phyloP scores from a whole-genome alignment of 2,888 invertebrate species.

The Linnaemya tessellans region DNA sequence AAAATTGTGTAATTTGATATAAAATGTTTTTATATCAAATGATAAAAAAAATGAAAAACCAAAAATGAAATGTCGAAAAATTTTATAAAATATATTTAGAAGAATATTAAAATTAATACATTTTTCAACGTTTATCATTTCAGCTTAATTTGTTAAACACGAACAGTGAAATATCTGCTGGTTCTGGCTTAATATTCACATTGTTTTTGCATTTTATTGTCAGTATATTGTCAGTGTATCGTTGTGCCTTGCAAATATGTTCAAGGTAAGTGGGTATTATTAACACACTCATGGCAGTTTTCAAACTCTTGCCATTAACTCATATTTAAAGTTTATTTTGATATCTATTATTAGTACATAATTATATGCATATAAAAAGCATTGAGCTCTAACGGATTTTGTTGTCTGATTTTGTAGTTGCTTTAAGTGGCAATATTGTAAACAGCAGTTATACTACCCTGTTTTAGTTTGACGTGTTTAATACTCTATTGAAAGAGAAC shows the following conservation, averaged over 20 bases:
- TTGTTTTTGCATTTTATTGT: conserved; percentile 82
- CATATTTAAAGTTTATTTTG: no score
- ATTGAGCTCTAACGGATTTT: background rate
- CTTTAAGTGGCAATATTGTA: conserved; percentile 41
- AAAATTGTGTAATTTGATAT: no score
- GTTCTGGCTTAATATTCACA: conserved; percentile 81
- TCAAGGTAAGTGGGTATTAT: conserved; percentile 79
- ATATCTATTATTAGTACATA: no score
- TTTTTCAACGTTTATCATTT: conserved; percentile 21
- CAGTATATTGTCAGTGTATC: conserved; percentile 82
- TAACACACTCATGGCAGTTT: conserved; percentile 8
- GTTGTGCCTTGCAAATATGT: conserved; percentile 81
- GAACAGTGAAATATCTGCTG: conserved; percentile 81
- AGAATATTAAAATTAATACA: no score
- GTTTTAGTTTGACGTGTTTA: background rate
- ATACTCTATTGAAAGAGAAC: conserved; percentile 4
- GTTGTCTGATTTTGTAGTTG: background rate
- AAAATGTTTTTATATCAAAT: no score
- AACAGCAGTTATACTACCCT: conserved; percentile 44
- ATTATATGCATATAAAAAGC: no score
- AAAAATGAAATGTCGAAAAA: no score
- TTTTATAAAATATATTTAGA: no score
- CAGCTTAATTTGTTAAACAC: conserved; percentile 79
- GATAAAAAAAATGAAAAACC: no score
- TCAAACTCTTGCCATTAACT: background rate